Evolutionary conservation across 2,888 invertebrate genomes (phyloP), one percentile per base, ranked within the genome.

Genomic region (Heliconius aoede): DNA sequence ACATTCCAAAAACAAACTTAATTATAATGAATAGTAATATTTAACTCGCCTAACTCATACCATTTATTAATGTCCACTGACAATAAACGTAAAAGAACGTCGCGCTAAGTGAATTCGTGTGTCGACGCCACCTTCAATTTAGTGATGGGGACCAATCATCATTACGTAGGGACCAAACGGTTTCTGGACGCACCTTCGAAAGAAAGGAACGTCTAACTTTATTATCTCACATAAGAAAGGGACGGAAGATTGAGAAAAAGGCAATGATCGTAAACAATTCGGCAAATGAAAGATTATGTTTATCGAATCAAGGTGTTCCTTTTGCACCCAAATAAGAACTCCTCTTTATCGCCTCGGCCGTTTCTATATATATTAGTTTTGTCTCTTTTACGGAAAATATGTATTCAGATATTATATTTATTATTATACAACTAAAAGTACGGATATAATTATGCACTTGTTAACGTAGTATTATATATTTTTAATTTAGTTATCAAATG

Each of bases 271-370:
- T 93, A 93, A 92, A 94, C 88, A 91, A 90, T 90, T 87, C 82
- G 85, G 86, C 88, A 92, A 93, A 94, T 93, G 92, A 93, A 92
- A 93, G 93, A 93, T 93, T 93, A 94, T 93, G 93, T 93, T 91
- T 90, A 93, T 93, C 90, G 93, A 89, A 88, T 88, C 87, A 91
- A 93, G 93, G 94, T 93, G 92, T 89, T 88, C 81, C 85, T 86
- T 83, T 85, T 82, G 86, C 80, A 79, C 81, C 86, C 84, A 88
- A 90, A 93, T 93, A 93, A 93, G 92, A 89, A 89, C 86, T 87
- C 85, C 85, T 87, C 83, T 92, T 92, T 93, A 92, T 91, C 85
- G 81, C 80, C 81, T 84, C 84, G 83, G 88, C 91, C 90, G 90
- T 86, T 91, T 89, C 86, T 89, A n/a, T 82, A 81, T 89, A 90